Evolutionary conservation across 1,140 invertebrate genomes (phyloP).

Genomic region (Danaus plexippus): DNA sequence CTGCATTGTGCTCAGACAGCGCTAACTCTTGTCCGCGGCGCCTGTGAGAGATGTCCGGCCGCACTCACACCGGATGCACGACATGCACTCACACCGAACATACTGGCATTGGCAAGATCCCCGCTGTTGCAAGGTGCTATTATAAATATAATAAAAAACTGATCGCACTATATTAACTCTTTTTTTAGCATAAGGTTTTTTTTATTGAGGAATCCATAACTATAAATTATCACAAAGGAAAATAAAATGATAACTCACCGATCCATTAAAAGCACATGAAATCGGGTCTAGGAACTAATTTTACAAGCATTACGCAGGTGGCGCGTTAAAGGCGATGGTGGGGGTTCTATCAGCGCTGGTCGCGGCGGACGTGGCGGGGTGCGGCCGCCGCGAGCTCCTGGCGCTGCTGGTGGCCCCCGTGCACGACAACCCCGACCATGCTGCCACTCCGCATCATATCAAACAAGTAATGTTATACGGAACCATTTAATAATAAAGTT

Average conservation of each 20-base stretch:
- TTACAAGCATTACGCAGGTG: slow-evolving; percentile 70
- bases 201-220: too few species aligned
- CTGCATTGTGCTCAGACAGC: slow-evolving; percentile 96
- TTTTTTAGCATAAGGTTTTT: too few species aligned
- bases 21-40: slow-evolving; percentile 82
- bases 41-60: slow-evolving; percentile 79
- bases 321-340: slow-evolving; percentile 89
- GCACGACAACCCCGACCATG: slow-evolving; percentile 50
- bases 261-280: too few species aligned
- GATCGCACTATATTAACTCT: too few species aligned
- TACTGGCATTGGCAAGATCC: slow-evolving; percentile 89
- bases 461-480: slow-evolving; percentile 51
- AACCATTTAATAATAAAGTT: too few species aligned
- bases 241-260: too few species aligned
- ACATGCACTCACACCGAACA: slow-evolving; percentile 82
- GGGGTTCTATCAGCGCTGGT: slow-evolving; percentile 94
- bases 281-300: too few species aligned
- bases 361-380: slow-evolving; percentile 81
- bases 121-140: slow-evolving; percentile 85
- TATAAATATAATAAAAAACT: too few species aligned
- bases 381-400: slow-evolving; percentile 86
- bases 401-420: slow-evolving; percentile 79
- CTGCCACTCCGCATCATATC: slow-evolving; percentile 59
- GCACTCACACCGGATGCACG: slow-evolving; percentile 77
- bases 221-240: too few species aligned